Conservation (phyloP, 2,113 vertebrate genomes). For the Notarius quadriscutis region DNA sequence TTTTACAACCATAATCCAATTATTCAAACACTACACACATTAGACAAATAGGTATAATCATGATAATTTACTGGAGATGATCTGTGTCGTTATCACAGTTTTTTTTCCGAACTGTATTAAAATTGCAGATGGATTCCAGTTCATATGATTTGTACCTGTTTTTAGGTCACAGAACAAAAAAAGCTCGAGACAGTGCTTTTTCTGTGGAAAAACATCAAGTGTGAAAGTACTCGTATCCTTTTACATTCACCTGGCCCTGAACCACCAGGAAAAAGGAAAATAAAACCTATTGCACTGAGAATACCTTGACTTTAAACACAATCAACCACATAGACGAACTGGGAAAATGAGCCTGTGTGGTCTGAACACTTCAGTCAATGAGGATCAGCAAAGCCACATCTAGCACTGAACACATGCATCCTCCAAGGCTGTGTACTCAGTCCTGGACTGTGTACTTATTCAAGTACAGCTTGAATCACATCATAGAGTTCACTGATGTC, state of each 20-base stretch:
- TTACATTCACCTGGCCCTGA: not conserved
- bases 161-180: not conserved
- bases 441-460: not conserved
- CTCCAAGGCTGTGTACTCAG: not conserved
- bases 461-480: not conserved
- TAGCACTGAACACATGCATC: not conserved
- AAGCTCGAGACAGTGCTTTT: not conserved
- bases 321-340: not conserved
- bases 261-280: not conserved
- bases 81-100: not conserved
- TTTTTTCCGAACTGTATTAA: not conserved
- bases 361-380: not conserved
- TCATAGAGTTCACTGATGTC: not conserved
- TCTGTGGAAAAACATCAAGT: not conserved
- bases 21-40: not conserved
- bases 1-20: not conserved
- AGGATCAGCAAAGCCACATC: not conserved
- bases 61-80: not conserved
- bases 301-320: not conserved
- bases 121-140: not conserved
- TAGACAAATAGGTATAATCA: not conserved
- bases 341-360: not conserved
- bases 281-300: not conserved
- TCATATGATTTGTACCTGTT: not conserved
- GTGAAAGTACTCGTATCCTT: not conserved